A percentile compares a stretch with the other conserved stretches of the same genome.
These are phyloP conservation scores for Murina feae DNA, from an alignment of 2,113 vertebrate species.

Conservation along the genomic window DNA sequence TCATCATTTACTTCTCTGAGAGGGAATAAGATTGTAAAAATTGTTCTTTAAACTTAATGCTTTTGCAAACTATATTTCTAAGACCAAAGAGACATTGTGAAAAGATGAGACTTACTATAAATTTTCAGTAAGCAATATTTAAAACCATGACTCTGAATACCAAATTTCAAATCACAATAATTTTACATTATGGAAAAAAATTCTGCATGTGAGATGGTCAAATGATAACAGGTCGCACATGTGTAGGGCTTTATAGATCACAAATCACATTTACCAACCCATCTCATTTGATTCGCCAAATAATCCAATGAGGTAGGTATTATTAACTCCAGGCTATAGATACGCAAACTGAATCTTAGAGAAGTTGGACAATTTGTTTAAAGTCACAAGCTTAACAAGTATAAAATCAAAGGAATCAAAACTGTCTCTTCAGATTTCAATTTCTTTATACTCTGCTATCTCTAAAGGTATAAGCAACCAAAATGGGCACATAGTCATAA, in stretches of 20 bases:
- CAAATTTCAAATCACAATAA: conserved; percentile 38
- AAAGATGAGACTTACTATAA: conserved; percentile 19
- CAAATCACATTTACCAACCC: background rate
- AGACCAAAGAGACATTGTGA: background rate
- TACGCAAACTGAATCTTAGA: background rate
- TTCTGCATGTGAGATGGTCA: background rate
- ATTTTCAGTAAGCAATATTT: background rate
- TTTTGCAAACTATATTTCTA: conserved; percentile 9
- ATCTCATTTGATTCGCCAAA: conserved; percentile 15
- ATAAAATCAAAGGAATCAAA: background rate
- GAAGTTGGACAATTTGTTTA: background rate
- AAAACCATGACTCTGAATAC: background rate
- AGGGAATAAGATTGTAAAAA: background rate
- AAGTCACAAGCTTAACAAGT: background rate
- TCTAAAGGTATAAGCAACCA: background rate
- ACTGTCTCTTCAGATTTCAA: background rate
- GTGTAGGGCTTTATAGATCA: background rate
- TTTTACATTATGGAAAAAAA: conserved; percentile 3
- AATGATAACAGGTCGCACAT: background rate
- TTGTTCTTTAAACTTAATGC: background rate
- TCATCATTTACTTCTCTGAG: background rate
- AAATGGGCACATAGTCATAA: background rate
- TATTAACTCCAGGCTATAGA: background rate
- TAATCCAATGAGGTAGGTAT: background rate
- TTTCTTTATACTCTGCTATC: background rate